Percentiles rank a stretch among this genome's conserved stretches.
These are phyloP conservation scores for Engystomops pustulosus DNA, from an alignment of 2,113 vertebrate genomes.

Conservation along the genomic window DNA sequence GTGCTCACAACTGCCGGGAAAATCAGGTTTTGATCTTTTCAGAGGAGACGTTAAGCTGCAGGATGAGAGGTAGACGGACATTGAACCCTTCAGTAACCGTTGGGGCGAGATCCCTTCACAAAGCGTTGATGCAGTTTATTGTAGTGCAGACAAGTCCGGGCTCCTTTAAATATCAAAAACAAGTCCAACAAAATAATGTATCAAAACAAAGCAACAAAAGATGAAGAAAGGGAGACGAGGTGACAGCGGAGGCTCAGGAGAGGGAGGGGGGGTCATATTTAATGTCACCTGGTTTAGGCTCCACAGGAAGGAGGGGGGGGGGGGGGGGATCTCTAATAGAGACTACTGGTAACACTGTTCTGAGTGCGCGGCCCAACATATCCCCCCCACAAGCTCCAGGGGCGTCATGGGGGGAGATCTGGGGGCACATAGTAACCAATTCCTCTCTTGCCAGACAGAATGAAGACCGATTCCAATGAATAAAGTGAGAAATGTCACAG, in stretches of 20 bases:
- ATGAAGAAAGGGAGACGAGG: neutral
- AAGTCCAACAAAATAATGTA: conserved; percentile 12
- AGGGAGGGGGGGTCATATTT: neutral
- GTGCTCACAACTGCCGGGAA: neutral
- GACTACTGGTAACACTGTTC: conserved; percentile 30
- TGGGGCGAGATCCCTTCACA: neutral
- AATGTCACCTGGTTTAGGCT: neutral
- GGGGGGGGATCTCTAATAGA: neutral
- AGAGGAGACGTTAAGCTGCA: conserved; percentile 33
- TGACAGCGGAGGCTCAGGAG: neutral
- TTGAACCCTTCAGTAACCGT: neutral
- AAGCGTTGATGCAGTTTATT: conserved; percentile 31
- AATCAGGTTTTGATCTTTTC: neutral
- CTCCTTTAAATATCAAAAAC: conserved; percentile 2
- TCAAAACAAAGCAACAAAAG: conserved; percentile 37
- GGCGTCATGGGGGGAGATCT: neutral
- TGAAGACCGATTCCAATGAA: neutral
- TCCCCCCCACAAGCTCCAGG: neutral
- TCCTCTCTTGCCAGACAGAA: neutral
- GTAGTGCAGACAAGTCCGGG: neutral
- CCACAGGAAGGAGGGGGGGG: neutral
- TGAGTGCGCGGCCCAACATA: neutral
- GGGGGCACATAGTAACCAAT: neutral
- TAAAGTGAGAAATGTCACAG: conserved; percentile 31
- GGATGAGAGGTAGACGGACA: conserved; percentile 41